phyloP scores from a whole-genome alignment of 2,888 invertebrate genomes.

The Blastobasis adustella region DNA sequence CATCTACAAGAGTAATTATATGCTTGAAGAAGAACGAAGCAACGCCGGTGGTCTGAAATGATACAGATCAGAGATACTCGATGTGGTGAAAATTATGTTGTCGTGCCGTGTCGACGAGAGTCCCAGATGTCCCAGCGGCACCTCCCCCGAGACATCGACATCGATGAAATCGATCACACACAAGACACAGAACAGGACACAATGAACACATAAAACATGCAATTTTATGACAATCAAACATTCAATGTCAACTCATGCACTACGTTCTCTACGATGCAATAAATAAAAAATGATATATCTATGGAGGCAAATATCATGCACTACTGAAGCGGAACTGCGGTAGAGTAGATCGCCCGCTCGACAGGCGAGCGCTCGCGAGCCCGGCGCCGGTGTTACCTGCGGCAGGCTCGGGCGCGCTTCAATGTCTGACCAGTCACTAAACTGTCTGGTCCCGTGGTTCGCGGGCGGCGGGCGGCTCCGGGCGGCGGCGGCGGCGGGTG shows the following conservation, averaged over 20 bases:
- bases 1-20: neutral
- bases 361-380: no score
- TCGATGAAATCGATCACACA: conserved; percentile 2
- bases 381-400: no score
- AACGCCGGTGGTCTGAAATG: conserved; percentile 14
- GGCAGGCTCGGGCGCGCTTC: no score
- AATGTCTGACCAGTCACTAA: neutral
- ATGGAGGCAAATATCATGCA: conserved; percentile 34
- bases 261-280: conserved; percentile 36
- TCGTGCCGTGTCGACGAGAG: conserved; percentile 16
- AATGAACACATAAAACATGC: conserved; percentile 51
- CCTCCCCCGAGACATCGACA: conserved; percentile 14
- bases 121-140: conserved; percentile 13
- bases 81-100: conserved; percentile 11
- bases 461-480: conserved; percentile 4
- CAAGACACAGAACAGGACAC: neutral
- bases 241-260: conserved; percentile 38
- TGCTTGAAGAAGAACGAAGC: conserved; percentile 23
- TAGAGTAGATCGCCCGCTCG: conserved; percentile 13
- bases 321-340: conserved; percentile 46
- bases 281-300: conserved; percentile 28
- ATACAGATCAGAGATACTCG: conserved; percentile 18
- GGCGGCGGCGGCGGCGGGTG: neutral
- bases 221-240: conserved; percentile 30
- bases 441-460: neutral